Evolutionary conservation across 2,888 invertebrate species (phyloP), one percentile per base, ranked within the genome.

Genomic region (Drosophila setosimentum): DNA sequence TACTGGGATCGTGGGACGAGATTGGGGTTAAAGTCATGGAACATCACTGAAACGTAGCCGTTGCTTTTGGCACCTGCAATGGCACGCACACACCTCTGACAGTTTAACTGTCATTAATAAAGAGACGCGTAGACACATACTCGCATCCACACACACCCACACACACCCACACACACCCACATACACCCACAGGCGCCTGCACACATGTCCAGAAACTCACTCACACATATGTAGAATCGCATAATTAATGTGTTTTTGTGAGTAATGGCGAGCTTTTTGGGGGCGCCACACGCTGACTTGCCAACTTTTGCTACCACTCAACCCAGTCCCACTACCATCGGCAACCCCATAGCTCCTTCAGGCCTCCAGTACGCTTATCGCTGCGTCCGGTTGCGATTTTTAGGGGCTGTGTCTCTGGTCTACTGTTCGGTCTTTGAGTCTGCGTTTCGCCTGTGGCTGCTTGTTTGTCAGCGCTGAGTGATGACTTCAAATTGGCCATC

Each of bases 21-120:
- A 10, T 3, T 5, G 33, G 49, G 29, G n/a, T 37, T 37, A 37
- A 54, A n/a, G 49, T 18, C 45, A n/a, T 13, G 24, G 40, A 51
- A 51, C 10, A 37, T 16, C 42, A 45, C 11, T 49, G 60, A 64
- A 65, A 62, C 59, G 61, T 68, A 30, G 73, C 65, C 66, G 70
- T 73, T 73, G 79, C 76, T 79, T 74, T 77, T 82, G 78, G 71
- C 84, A 87, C 84, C 82, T 85, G 82, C 78, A 83, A 69, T 68
- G 70, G 69, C 87, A 85, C 85, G 80, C 84, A 87, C 82, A 82
- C 80, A 84, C 74, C 87, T 82, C 87, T 82, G 84, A 86, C 89
- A 86, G 84, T 84, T 87, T 84, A 87, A 84, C 87, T 88, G 87
- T 88, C 87, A 88, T 87, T 87, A 87, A 88, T 87, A 87, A 88